Conservation (phyloP, 2,113 vertebrate genomes). For the Acanthisitta chloris region DNA sequence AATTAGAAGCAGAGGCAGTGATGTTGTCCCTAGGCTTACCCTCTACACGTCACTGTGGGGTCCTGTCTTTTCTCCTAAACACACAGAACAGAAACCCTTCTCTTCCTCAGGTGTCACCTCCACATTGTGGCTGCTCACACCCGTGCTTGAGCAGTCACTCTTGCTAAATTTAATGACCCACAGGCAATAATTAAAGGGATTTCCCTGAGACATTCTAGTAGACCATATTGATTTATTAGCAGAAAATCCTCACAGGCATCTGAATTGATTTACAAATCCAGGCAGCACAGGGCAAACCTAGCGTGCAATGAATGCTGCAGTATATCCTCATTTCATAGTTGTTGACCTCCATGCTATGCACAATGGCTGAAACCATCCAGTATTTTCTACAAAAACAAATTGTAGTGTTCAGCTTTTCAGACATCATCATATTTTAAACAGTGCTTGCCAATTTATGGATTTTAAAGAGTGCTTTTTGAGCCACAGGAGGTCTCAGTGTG, state of each 20-base stretch:
- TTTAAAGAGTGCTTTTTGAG: not conserved
- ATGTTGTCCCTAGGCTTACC: not conserved
- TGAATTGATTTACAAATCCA: not conserved
- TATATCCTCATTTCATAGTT: not conserved
- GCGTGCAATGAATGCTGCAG: not conserved
- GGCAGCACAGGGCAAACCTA: not conserved
- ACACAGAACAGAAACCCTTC: not conserved
- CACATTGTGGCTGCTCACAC: not conserved
- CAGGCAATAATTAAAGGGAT: not conserved
- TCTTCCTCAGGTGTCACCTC: not conserved
- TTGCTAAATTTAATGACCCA: not conserved
- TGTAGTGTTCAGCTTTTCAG: not conserved
- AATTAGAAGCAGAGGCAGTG: not conserved
- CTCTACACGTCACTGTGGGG: not conserved
- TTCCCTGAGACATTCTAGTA: not conserved
- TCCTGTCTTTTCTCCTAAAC: not conserved
- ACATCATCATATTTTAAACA: not conserved
- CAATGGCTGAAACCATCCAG: not conserved
- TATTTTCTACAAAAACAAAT: not conserved
- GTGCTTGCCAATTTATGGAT: not conserved
- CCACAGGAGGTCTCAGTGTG: not conserved
- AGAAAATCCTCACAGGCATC: not conserved
- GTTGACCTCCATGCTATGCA: not conserved
- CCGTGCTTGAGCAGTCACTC: not conserved
- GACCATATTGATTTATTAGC: not conserved